Evolutionary conservation across 2,113 vertebrate species (phyloP).

Genomic region (Azemiops feae): DNA sequence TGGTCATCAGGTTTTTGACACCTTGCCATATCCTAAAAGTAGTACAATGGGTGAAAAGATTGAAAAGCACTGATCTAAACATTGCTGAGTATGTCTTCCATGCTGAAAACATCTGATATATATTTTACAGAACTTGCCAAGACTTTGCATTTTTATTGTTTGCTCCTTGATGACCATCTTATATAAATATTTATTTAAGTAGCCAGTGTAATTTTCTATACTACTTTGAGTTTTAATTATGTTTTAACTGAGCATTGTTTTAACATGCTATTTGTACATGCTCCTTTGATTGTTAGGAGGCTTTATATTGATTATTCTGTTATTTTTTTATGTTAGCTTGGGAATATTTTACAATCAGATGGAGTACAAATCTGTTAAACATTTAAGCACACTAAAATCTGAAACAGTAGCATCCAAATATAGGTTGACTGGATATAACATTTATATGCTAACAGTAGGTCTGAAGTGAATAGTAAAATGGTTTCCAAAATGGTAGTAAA

Average conservation of each 20-base stretch:
- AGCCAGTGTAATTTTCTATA: background rate
- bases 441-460: background rate
- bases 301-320: background rate
- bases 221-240: background rate
- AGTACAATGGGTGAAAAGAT: too few relatives aligned
- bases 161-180: background rate
- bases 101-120: background rate
- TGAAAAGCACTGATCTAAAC: background rate
- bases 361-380: background rate
- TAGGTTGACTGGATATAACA: background rate
- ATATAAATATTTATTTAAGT: background rate
- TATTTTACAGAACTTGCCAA: background rate
- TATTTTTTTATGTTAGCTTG: background rate
- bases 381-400: background rate
- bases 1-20: too few relatives aligned
- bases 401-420: background rate
- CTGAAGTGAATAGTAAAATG: background rate
- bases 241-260: background rate
- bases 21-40: too few relatives aligned
- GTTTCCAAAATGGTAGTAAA: too few relatives aligned
- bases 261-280: background rate
- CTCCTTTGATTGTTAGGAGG: background rate
- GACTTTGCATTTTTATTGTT: background rate
- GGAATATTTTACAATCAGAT: background rate
- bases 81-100: background rate